These are phyloP conservation scores for Saccostrea echinata DNA, from an alignment of 1,140 invertebrate species.

Conservation along the genomic window DNA sequence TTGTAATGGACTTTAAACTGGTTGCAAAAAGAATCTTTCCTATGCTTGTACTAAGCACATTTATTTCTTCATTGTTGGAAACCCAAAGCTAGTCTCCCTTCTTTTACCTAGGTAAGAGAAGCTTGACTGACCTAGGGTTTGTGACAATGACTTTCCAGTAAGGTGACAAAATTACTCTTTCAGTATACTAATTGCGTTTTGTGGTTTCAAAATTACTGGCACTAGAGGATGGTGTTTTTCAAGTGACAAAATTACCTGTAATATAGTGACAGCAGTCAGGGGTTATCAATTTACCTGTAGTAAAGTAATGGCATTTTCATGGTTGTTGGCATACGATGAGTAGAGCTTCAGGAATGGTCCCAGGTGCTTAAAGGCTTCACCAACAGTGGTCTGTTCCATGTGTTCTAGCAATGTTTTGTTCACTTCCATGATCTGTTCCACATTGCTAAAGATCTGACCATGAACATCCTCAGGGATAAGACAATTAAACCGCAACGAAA, in stretches of 20 bases:
- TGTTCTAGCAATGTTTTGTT: slow-evolving; percentile 86
- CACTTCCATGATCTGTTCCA: slow-evolving; percentile 87
- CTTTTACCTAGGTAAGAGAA: no score
- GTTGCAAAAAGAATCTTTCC: no score
- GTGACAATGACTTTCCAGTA: no score
- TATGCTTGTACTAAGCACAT: no score
- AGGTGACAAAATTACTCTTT: no score
- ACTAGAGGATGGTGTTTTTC: no score
- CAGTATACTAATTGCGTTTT: no score
- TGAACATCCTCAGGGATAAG: slow-evolving; percentile 83
- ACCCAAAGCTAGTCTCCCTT: no score
- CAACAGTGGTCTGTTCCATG: slow-evolving; percentile 84
- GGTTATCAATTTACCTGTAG: slow-evolving; percentile 67
- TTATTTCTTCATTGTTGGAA: no score
- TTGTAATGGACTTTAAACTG: no score
- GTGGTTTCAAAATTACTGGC: no score
- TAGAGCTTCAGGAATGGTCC: slow-evolving; percentile 90
- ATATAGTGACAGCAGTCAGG: not conserved
- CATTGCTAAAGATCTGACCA: slow-evolving; percentile 85
- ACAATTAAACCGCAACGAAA: slow-evolving; percentile 83
- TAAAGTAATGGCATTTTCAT: slow-evolving; percentile 82
- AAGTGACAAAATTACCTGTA: not conserved
- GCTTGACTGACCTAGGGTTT: no score
- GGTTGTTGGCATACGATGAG: slow-evolving; percentile 89
- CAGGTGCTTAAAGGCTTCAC: slow-evolving; percentile 85